phyloP scores from a whole-genome alignment of 1,140 invertebrate genomes.

The Ericerus pela region DNA sequence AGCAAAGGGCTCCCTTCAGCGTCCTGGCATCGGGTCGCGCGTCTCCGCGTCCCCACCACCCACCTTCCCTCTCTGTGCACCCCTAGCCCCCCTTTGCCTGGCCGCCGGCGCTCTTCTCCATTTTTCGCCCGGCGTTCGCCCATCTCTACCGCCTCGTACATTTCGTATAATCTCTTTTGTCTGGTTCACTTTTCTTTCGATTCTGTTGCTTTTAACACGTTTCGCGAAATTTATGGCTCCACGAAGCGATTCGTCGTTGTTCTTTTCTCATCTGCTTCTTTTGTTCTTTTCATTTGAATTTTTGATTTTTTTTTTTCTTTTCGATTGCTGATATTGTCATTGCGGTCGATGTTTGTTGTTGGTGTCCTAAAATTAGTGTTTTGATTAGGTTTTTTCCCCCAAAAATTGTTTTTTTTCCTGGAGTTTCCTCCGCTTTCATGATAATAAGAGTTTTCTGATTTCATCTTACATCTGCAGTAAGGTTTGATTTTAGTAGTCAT shows the following conservation, averaged over 20 bases:
- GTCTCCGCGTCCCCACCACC: not conserved
- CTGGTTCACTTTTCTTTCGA: slow-evolving; percentile 12
- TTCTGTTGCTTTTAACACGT: slow-evolving; percentile 12
- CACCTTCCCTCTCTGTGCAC: not conserved
- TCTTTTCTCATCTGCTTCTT: too few relatives aligned
- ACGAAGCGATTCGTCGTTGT: not conserved
- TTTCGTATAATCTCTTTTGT: slow-evolving; percentile 11
- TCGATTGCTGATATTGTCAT: too few relatives aligned
- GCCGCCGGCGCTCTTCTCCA: not conserved
- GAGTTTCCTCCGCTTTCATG: too few relatives aligned
- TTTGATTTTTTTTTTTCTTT: too few relatives aligned
- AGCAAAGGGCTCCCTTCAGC: slow-evolving; percentile 4
- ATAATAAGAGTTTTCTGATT: too few relatives aligned
- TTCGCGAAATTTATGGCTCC: slow-evolving; percentile 4
- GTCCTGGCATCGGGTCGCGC: not conserved
- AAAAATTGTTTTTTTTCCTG: too few relatives aligned
- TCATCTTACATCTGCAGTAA: too few relatives aligned
- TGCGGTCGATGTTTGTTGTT: too few relatives aligned
- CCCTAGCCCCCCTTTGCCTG: not conserved
- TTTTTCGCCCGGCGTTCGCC: not conserved
- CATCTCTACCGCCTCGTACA: not conserved
- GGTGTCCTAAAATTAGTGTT: too few relatives aligned
- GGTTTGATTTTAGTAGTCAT: too few relatives aligned
- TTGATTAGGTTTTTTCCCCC: too few relatives aligned
- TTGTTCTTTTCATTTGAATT: too few relatives aligned